Conservation (phyloP, 2,113 vertebrate genomes). For the Sinosuthora webbiana region DNA sequence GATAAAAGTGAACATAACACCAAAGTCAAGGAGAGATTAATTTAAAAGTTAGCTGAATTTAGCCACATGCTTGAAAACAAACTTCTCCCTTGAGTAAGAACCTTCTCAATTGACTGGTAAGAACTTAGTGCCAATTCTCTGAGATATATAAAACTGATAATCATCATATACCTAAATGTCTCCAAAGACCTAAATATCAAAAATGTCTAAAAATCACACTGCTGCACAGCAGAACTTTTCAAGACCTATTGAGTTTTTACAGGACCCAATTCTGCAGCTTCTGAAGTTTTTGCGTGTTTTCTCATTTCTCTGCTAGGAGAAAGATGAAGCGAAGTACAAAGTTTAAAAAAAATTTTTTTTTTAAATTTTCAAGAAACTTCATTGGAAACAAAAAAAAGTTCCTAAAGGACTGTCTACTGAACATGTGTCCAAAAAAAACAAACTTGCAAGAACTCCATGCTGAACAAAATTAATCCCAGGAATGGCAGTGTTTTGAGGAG, state of each 20-base stretch:
- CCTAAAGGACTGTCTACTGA: neutral
- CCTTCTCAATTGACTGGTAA: neutral
- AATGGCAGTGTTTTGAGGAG: neutral
- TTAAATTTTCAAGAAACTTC: neutral
- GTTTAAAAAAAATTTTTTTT: neutral
- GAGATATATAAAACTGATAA: neutral
- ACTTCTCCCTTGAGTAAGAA: neutral
- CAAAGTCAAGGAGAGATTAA: neutral
- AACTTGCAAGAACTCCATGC: neutral
- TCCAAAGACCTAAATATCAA: neutral
- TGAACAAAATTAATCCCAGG: neutral
- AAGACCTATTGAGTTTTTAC: neutral
- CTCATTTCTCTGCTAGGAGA: neutral
- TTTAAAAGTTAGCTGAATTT: neutral
- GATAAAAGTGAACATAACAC: neutral
- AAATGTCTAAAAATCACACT: neutral
- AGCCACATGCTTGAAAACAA: neutral
- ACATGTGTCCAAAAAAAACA: neutral
- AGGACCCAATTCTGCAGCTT: neutral
- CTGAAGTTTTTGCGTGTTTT: neutral
- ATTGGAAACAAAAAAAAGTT: neutral
- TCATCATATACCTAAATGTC: neutral
- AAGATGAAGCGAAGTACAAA: neutral
- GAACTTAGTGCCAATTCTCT: neutral
- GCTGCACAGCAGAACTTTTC: neutral